Evolutionary conservation across 2,797 vertebrate species (phyloP), one percentile per base, ranked within the genome.

Genomic region (Gallinago nigripennis): DNA sequence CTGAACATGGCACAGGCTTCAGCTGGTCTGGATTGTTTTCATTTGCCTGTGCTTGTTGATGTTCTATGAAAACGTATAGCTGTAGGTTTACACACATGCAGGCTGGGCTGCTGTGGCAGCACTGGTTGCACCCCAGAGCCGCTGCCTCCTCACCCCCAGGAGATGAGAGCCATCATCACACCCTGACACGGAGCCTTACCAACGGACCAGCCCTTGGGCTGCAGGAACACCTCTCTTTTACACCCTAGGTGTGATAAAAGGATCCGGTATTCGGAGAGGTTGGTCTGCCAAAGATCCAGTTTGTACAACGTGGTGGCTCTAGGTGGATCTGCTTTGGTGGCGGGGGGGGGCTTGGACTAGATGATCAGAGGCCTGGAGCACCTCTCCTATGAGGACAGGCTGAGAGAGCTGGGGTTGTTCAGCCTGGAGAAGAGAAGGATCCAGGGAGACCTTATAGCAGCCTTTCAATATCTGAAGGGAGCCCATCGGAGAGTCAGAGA

Each of bases 21-120:
- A 35, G 53, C 53, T 57, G 46, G 15, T 19, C 46, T 1, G 0
- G 16, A 16, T 57, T 57, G 56, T 61, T 84, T 57, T n/a, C 23
- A 4, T 63, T 53, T 66, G 37, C n/a, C 35, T 35, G 16, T 13
- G 1, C 5, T 2, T 28, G 18, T 50, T 43, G 33, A 6, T 41
- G 12, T 25, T n/a, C 37, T 51, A 3, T 46, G 65, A 41, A 60
- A 66, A 48, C 0, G 1, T 30, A 7, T 27, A 53, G 51, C 69
- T 70, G 2, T 31, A 6, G 4, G 2, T 45, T 63, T 46, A 21
- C 2, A 1, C 28, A 24, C 1, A 3, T 37, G 3, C 7, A 5
- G 3, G 24, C 54, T 23, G 1, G 1, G 50, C 54, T 33, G n/a
- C 65, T 21, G 11, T 9, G 45, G 54, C 50, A 50, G 31, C 28